These are phyloP conservation scores for Vandiemenella viatica DNA, from an alignment of 2,888 invertebrate species.

Conservation along the genomic window DNA sequence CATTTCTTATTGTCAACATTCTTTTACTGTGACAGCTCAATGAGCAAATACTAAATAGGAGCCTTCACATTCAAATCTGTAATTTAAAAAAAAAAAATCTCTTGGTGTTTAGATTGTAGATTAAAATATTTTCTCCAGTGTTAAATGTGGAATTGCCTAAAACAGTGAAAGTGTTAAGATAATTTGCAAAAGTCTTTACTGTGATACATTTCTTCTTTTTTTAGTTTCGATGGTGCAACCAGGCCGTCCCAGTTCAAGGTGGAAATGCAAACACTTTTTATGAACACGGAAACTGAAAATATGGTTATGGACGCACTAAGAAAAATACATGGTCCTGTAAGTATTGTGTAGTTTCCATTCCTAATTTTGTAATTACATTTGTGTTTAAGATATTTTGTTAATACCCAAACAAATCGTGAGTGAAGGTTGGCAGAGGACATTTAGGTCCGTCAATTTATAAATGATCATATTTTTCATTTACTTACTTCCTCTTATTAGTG, in stretches of 20 bases:
- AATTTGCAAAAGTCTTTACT: not conserved
- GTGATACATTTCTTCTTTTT: not conserved
- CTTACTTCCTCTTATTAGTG: too few species aligned
- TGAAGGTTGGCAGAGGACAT: too few species aligned
- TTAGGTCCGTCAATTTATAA: too few species aligned
- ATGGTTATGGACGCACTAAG: slow-evolving; percentile 57
- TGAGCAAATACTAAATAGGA: too few species aligned
- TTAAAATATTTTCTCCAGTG: not conserved
- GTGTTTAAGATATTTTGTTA: not conserved
- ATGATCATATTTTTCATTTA: too few species aligned
- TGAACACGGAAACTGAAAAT: slow-evolving; percentile 54
- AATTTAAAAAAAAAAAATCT: not conserved
- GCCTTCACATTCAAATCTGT: not conserved
- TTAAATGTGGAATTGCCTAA: not conserved
- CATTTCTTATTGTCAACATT: too few species aligned
- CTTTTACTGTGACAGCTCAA: too few species aligned
- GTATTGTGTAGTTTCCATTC: slow-evolving; percentile 15
- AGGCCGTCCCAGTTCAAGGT: slow-evolving; percentile 33
- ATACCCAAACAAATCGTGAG: not conserved
- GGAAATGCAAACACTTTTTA: slow-evolving; percentile 55
- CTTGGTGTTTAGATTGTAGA: not conserved
- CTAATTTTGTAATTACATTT: slow-evolving; percentile 4
- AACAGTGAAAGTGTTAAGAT: not conserved
- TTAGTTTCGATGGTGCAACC: not conserved
- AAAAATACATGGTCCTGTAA: slow-evolving; percentile 58